Conservation (phyloP, 1,140 invertebrate species). For the Caenorhabditis remanei region DNA sequence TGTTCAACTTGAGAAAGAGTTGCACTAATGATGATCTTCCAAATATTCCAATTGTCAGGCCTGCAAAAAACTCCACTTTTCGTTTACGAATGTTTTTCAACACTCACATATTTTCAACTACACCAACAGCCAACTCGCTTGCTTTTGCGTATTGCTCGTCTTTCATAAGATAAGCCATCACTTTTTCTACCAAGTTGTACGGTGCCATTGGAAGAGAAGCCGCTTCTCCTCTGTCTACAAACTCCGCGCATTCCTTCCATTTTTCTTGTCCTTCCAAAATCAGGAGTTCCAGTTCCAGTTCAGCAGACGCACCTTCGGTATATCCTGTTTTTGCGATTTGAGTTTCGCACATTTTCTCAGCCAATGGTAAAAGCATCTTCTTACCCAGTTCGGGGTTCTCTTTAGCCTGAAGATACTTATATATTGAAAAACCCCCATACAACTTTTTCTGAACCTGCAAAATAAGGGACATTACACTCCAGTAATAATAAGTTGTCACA, state of each 20-base stretch:
- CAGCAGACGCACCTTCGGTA: slow-evolving; percentile 29
- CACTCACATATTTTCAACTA: neutral
- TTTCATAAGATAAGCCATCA: slow-evolving; percentile 13
- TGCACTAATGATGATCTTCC: neutral
- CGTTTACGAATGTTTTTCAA: too few species aligned
- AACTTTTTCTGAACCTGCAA: neutral
- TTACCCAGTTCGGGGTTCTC: slow-evolving; percentile 15
- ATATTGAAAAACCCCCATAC: neutral
- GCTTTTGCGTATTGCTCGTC: neutral
- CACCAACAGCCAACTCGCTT: neutral
- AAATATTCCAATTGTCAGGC: slow-evolving; percentile 49
- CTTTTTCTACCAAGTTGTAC: slow-evolving; percentile 37
- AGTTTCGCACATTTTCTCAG: slow-evolving; percentile 34
- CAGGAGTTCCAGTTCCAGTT: slow-evolving; percentile 25
- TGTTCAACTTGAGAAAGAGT: neutral
- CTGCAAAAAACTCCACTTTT: neutral
- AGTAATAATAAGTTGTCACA: neutral
- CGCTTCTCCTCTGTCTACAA: neutral
- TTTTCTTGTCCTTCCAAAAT: slow-evolving; percentile 47
- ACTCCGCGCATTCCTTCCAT: slow-evolving; percentile 41
- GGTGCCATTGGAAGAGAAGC: slow-evolving; percentile 1
- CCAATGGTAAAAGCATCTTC: slow-evolving; percentile 44
- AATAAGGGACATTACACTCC: slow-evolving; percentile 43
- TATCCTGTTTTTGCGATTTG: slow-evolving; percentile 25
- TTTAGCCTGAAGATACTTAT: slow-evolving; percentile 11